Base-by-base conservation (phyloP, 1,140 invertebrate species). In the Danaus plexippus region DNA sequence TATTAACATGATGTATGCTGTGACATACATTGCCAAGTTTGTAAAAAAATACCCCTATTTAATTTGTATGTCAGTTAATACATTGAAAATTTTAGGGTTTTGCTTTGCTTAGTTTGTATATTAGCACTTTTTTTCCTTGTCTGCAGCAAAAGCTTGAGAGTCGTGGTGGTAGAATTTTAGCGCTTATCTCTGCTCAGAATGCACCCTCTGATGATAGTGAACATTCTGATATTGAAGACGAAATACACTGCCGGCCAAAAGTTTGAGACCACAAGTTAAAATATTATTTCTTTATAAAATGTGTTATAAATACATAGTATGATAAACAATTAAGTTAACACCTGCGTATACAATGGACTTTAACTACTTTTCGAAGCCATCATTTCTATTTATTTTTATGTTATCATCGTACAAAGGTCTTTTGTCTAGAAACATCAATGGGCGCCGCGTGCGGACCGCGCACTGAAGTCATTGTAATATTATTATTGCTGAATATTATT, bases 111-210 rank as follows among this genome's bases (percentile, higher is more conserved):
- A 47, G 55, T 47, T 57, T 57, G 48, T 52, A 52, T 57, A 41
- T 52, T 47, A 46, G 48, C 43, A 15, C 52, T 51, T 51, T 57
- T 51, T 43, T n/a, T 52, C 18, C 12, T 44, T 52, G 11, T 44
- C n/a, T 52, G 51, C 51, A 52, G 42, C 51, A 48, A 43, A 43
- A 43, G 53, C 56, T 47, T 43, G 43, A 47, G 47, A 57, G 40
- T 49, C 54, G 54, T 55, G 54, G 54, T 55, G 54, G 46, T 55
- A 48, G 54, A 49, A 49, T 49, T 55, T 54, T 54, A 54, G 52
- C 43, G 13, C 43, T 54, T 32, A 32, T 50, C 18, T 32, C 48
- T 32, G 18, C 43, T 52, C 42, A 52, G 45, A 52, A 52, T 52
- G 51, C 51, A 44, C 41, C 11, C 15, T 52, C 50, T 43, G 50